Evolutionary conservation across 2,888 invertebrate genomes (phyloP).

Genomic region (Stenodera caucasica): DNA sequence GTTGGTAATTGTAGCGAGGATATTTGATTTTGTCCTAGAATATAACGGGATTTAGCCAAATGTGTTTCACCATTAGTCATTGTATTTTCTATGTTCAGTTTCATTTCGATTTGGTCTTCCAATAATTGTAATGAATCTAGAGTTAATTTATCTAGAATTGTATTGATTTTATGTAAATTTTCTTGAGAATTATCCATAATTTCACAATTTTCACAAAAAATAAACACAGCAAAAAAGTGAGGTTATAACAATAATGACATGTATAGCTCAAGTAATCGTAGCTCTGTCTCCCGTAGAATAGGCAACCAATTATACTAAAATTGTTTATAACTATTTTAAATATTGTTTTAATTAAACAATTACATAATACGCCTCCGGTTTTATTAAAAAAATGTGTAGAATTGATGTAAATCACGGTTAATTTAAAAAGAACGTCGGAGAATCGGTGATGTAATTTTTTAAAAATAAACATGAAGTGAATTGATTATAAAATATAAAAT

Average conservation of each 20-base stretch:
- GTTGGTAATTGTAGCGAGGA: constrained; percentile 72
- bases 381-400: neutral
- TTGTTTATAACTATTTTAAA: no score
- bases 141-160: constrained; percentile 69
- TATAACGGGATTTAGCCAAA: constrained; percentile 77
- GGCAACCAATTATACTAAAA: neutral
- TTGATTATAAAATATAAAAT: neutral
- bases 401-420: neutral
- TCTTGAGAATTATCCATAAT: constrained; percentile 32
- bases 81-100: constrained; percentile 69
- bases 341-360: neutral
- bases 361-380: neutral
- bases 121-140: constrained; percentile 71
- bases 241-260: neutral
- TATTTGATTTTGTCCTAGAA: constrained; percentile 75
- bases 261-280: neutral
- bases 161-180: constrained; percentile 57
- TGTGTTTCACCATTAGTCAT: constrained; percentile 72
- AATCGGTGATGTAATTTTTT: neutral
- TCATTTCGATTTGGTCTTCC: constrained; percentile 70
- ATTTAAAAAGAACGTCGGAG: no score
- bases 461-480: neutral
- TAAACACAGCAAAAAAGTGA: neutral
- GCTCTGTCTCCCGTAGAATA: neutral
- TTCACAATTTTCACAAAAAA: constrained; percentile 1